Percentiles rank a stretch among this genome's conserved stretches.
phyloP scores from a whole-genome alignment of 2,797 vertebrate genomes.

The Gallinago stenura region DNA sequence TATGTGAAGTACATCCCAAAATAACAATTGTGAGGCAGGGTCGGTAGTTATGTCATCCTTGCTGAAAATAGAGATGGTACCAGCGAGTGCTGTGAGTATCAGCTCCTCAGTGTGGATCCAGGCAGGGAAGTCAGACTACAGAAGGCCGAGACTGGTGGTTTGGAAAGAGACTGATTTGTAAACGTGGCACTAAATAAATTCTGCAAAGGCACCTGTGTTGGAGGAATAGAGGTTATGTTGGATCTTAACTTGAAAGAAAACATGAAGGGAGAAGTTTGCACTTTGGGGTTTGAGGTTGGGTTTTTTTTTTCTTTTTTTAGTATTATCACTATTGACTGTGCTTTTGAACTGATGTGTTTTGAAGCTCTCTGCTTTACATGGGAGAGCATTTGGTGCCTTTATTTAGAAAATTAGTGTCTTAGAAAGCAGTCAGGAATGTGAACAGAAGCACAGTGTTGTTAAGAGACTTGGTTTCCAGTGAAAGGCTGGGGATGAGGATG shows the following conservation, averaged over 20 bases:
- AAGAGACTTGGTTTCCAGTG: neutral
- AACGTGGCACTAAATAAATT: neutral
- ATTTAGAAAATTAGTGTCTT: neutral
- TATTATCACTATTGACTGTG: neutral
- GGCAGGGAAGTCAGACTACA: neutral
- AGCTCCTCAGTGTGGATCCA: neutral
- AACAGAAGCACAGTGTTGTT: neutral
- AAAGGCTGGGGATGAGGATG: neutral
- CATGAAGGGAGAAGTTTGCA: neutral
- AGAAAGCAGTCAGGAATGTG: neutral
- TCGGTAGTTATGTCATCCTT: neutral
- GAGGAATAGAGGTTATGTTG: neutral
- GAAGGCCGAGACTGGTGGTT: neutral
- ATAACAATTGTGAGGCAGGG: neutral
- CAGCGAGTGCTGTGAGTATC: accelerated
- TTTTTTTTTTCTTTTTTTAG: neutral
- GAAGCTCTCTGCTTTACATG: neutral
- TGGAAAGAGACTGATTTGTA: neutral
- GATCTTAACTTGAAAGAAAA: neutral
- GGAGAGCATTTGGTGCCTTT: neutral
- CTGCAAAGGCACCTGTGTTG: neutral
- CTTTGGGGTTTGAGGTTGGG: neutral
- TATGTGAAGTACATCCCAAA: neutral
- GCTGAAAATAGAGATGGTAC: neutral
- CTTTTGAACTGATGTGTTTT: neutral